Evolutionary conservation across 2,888 invertebrate genomes (phyloP).

Genomic region (Heteropelma amictum): DNA sequence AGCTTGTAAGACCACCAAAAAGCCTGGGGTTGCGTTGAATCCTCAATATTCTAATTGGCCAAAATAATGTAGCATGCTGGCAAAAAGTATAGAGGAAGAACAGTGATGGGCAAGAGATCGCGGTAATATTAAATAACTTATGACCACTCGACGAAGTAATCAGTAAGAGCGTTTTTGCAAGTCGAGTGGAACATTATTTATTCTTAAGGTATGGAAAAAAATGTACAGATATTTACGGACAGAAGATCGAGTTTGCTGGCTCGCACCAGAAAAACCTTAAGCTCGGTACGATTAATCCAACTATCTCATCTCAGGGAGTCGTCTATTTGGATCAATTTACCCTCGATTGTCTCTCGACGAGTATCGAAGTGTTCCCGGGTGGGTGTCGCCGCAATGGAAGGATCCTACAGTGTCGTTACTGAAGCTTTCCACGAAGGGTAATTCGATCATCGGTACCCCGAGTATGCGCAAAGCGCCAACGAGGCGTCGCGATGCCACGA

Average conservation of each 20-base stretch:
- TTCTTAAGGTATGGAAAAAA: background rate
- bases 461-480: slow-evolving; percentile 38
- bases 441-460: slow-evolving; percentile 51
- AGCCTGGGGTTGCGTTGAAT: slow-evolving; percentile 58
- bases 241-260: background rate
- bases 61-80: slow-evolving; percentile 48
- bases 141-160: slow-evolving; percentile 64
- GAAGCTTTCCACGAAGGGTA: slow-evolving; percentile 28
- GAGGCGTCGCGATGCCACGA: slow-evolving; percentile 34
- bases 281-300: slow-evolving; percentile 16
- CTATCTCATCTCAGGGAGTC: slow-evolving; percentile 9
- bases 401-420: slow-evolving; percentile 27
- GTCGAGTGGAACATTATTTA: background rate
- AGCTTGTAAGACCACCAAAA: slow-evolving; percentile 48
- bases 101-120: slow-evolving; percentile 18
- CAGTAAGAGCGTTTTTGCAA: slow-evolving; percentile 47
- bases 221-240: background rate
- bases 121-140: slow-evolving; percentile 53
- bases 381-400: background rate
- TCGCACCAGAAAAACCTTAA: slow-evolving; percentile 5
- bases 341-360: slow-evolving; percentile 37
- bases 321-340: slow-evolving; percentile 37
- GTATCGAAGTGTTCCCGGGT: slow-evolving; percentile 21
- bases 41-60: slow-evolving; percentile 67
- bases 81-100: background rate